phyloP scores from a whole-genome alignment of 2,888 invertebrate genomes.

The Penaeus monodon region DNA sequence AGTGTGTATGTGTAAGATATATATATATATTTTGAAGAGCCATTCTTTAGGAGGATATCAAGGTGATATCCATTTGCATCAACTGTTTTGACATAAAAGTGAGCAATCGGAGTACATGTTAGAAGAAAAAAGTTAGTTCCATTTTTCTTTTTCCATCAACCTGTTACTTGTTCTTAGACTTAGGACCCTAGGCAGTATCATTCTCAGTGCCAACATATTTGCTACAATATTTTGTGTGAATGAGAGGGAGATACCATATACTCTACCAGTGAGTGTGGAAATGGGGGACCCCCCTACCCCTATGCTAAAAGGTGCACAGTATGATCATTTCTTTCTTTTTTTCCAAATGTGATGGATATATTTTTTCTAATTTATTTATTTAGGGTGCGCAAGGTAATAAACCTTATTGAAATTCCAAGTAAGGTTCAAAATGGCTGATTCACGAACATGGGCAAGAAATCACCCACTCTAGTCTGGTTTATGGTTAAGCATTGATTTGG shows the following conservation, averaged over 20 bases:
- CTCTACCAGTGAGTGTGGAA: constrained; percentile 8
- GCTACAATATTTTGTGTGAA: neutral
- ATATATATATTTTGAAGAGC: no score
- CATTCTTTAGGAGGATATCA: no score
- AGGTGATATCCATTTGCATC: constrained; percentile 24
- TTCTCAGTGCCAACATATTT: constrained; percentile 51
- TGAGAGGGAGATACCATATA: no score
- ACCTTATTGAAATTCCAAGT: constrained; percentile 28
- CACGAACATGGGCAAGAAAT: constrained; percentile 39
- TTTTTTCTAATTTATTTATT: constrained; percentile 22
- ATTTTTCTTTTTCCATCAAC: constrained; percentile 24
- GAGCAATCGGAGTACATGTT: constrained; percentile 14
- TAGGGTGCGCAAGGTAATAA: constrained; percentile 22
- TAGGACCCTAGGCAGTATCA: constrained; percentile 43
- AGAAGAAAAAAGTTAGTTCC: neutral
- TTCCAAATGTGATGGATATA: no score
- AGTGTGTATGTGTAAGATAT: no score
- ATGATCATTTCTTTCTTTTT: neutral
- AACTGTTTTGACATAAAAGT: constrained; percentile 23
- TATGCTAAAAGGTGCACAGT: constrained; percentile 18
- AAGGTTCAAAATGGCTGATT: constrained; percentile 18
- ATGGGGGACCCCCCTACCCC: constrained; percentile 21
- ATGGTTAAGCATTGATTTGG: constrained; percentile 51
- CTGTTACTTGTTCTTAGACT: constrained; percentile 20
- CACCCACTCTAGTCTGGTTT: constrained; percentile 54